A percentile compares a stretch with the other conserved stretches of the same genome.
Conservation (phyloP, 2,113 vertebrate genomes). For the Vulpes lagopus region DNA sequence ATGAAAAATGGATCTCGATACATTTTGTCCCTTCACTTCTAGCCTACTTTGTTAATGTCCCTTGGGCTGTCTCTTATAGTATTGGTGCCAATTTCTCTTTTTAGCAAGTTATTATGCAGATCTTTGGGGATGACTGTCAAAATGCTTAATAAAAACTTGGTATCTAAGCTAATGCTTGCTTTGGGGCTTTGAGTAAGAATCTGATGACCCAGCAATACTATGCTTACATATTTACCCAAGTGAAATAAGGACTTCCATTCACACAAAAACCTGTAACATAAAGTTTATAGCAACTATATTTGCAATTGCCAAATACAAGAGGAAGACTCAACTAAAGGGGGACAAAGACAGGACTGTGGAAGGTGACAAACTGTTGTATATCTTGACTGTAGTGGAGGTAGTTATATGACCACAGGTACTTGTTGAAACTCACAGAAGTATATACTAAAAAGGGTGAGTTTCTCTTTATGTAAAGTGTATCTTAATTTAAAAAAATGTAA, state of each 20-base stretch:
- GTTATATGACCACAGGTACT: not conserved
- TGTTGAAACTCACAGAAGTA: not conserved
- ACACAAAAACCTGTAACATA: not conserved
- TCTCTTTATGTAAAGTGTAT: not conserved
- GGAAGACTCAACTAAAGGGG: not conserved
- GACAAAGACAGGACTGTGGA: not conserved
- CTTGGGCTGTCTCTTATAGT: not conserved
- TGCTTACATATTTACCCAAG: not conserved
- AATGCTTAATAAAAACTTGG: conserved; percentile 42
- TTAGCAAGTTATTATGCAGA: conserved; percentile 62
- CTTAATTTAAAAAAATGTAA: not conserved
- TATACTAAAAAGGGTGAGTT: not conserved
- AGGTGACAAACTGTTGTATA: not conserved
- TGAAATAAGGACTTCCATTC: not conserved
- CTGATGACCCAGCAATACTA: not conserved
- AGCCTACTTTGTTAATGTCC: conserved; percentile 59
- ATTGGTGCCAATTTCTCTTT: conserved; percentile 43
- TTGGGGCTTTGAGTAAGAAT: conserved; percentile 1
- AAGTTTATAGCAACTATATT: not conserved
- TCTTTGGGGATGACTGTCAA: conserved; percentile 57
- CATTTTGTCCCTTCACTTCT: conserved; percentile 62
- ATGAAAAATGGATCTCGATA: conserved; percentile 48
- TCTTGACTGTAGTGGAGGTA: not conserved
- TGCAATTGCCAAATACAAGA: not conserved
- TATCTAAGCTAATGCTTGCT: conserved; percentile 37